These are phyloP conservation scores for Plecotus auritus DNA, from an alignment of 2,113 vertebrate genomes.

Conservation along the genomic window DNA sequence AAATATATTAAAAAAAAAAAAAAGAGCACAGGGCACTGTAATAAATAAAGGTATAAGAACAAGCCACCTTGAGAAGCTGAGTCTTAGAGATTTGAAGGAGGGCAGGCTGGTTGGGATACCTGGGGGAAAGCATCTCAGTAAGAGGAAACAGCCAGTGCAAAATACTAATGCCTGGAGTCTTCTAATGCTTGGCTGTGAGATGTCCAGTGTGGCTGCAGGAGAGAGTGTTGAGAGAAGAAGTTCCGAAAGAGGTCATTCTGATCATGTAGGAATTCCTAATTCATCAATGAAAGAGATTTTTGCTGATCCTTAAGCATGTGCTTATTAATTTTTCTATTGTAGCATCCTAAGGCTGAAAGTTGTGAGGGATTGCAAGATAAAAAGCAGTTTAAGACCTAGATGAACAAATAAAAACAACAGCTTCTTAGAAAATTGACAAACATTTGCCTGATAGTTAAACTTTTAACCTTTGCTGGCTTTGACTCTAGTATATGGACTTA, in stretches of 20 bases:
- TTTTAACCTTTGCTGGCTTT: neutral
- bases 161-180: neutral
- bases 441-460: neutral
- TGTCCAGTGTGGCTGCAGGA: neutral
- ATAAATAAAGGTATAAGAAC: neutral
- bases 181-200: neutral
- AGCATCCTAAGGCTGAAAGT: neutral
- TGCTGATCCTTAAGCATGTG: neutral
- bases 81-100: neutral
- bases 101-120: neutral
- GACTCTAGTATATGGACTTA: neutral
- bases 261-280: neutral
- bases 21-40: neutral
- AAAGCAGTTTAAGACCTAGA: neutral
- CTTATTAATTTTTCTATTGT: neutral
- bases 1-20: too few relatives aligned
- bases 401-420: neutral
- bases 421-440: neutral
- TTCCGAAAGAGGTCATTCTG: neutral
- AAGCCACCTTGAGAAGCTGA: neutral
- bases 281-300: neutral
- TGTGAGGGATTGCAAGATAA: neutral
- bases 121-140: neutral
- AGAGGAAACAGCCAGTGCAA: neutral
- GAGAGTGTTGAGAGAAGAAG: neutral